Percentiles rank a stretch among this genome's conserved stretches.
Evolutionary conservation across 2,113 vertebrate genomes (phyloP).

Genomic region (Columba livia): DNA sequence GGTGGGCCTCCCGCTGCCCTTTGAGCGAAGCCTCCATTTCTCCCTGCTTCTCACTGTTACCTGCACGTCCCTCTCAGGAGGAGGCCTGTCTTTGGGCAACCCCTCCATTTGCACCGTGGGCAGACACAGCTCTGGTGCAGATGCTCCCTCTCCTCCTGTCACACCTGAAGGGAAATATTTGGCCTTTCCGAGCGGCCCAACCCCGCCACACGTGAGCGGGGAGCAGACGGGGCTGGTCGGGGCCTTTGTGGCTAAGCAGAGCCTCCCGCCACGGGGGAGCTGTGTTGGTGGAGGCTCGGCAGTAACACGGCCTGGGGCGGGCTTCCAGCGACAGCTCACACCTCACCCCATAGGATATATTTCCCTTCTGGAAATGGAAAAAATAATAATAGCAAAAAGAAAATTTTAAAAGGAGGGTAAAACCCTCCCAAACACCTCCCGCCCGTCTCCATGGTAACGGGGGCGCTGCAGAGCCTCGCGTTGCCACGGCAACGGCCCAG

Average conservation of each 20-base stretch:
- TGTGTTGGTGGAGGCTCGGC: rapidly evolving
- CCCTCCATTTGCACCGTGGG: rapidly evolving
- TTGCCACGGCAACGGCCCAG: neutral
- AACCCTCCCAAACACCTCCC: rapidly evolving
- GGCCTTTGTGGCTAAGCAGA: no score
- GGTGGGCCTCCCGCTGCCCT: neutral
- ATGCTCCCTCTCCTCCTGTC: rapidly evolving
- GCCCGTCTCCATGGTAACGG: neutral
- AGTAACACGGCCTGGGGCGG: rapidly evolving
- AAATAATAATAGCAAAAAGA: neutral
- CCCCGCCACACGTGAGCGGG: rapidly evolving
- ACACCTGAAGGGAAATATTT: neutral
- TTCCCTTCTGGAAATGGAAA: neutral
- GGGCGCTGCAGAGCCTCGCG: neutral
- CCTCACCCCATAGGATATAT: neutral
- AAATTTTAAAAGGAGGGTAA: no score
- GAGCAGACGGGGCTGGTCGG: rapidly evolving
- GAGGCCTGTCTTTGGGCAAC: neutral
- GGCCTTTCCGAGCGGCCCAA: neutral
- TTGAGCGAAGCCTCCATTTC: neutral
- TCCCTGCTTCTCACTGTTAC: neutral
- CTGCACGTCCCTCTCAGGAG: rapidly evolving
- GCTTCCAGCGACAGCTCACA: neutral
- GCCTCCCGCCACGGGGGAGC: rapidly evolving
- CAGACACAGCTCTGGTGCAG: neutral